Percentiles rank a stretch among this genome's conserved stretches.
phyloP scores from a whole-genome alignment of 2,797 vertebrate genomes.

The Phataginus tetradactyla region DNA sequence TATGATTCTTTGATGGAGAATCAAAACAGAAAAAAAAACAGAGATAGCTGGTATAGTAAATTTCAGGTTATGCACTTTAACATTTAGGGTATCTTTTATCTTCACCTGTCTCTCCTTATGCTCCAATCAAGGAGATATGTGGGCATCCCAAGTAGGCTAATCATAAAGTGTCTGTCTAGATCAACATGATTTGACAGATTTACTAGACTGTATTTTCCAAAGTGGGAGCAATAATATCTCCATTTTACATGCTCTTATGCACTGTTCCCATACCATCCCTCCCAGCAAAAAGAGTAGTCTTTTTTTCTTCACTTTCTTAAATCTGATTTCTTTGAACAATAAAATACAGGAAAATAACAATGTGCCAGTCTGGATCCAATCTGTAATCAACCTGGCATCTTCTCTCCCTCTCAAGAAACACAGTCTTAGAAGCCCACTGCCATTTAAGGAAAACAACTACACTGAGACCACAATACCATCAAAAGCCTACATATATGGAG shows the following conservation, averaged over 20 bases:
- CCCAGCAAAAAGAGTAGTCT: neutral
- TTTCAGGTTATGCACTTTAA: neutral
- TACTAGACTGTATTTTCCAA: neutral
- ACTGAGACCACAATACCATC: neutral
- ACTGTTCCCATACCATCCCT: neutral
- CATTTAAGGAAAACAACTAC: neutral
- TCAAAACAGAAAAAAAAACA: neutral
- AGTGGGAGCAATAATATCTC: neutral
- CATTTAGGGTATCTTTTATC: neutral
- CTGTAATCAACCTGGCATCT: neutral
- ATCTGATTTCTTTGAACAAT: neutral
- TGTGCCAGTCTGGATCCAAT: neutral
- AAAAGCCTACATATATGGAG: neutral
- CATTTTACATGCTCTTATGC: neutral
- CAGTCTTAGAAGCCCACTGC: neutral
- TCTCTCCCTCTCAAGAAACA: neutral
- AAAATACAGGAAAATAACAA: neutral
- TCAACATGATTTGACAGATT: neutral
- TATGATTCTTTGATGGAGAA: neutral
- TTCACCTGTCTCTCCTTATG: neutral
- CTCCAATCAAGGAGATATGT: neutral
- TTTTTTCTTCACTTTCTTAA: neutral
- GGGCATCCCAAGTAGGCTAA: neutral
- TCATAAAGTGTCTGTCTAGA: neutral
- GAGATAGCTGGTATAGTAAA: neutral